Percentiles rank a stretch among this genome's conserved stretches.
These are phyloP conservation scores for Autographa pulchrina DNA, from an alignment of 2,888 invertebrate genomes.

Conservation along the genomic window DNA sequence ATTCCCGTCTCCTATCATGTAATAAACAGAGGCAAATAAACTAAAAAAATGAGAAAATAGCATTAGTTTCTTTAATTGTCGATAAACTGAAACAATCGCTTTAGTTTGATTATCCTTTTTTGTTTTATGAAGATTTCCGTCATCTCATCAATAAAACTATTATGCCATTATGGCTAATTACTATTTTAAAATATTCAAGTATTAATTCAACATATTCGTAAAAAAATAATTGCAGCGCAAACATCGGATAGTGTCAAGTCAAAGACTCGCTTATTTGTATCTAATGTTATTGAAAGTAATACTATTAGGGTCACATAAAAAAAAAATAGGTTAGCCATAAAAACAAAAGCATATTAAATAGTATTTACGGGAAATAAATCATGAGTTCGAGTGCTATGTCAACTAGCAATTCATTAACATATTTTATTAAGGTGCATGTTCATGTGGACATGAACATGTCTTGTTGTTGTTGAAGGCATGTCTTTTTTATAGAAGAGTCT, in stretches of 20 bases:
- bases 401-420: too few relatives aligned
- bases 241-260: not conserved
- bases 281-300: too few relatives aligned
- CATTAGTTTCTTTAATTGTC: not conserved
- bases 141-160: not conserved
- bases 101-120: not conserved
- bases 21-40: conserved; percentile 7
- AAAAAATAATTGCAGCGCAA: not conserved
- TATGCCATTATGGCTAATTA: not conserved
- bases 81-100: not conserved
- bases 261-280: not conserved
- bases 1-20: conserved; percentile 35
- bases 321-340: too few relatives aligned
- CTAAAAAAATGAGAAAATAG: not conserved
- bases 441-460: too few relatives aligned
- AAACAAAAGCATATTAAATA: too few relatives aligned
- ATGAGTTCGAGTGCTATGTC: too few relatives aligned
- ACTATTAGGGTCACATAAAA: too few relatives aligned
- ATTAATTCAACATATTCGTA: not conserved
- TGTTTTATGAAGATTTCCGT: not conserved
- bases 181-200: not conserved
- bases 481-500: too few relatives aligned
- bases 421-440: too few relatives aligned
- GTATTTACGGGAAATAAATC: too few relatives aligned
- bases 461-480: too few relatives aligned